phyloP scores from a whole-genome alignment of 1,140 invertebrate species.

The Wiebesia pumilae region DNA sequence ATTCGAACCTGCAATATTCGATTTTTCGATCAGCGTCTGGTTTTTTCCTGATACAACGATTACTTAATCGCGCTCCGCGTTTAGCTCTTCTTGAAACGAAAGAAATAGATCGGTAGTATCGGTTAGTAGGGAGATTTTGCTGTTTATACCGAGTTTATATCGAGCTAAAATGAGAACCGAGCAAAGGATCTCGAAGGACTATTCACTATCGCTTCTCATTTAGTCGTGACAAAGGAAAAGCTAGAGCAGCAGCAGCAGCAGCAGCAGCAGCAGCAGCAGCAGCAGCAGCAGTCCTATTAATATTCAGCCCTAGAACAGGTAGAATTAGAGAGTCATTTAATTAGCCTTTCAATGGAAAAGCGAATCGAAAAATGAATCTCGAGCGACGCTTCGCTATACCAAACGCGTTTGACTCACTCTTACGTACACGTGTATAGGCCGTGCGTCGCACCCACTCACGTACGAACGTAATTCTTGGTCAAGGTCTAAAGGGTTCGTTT shows the following conservation, averaged over 20 bases:
- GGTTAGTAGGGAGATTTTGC: too few species aligned
- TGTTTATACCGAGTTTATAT: too few species aligned
- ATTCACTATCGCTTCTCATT: too few species aligned
- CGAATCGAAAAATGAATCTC: not conserved
- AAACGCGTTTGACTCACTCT: not conserved
- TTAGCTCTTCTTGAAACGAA: too few species aligned
- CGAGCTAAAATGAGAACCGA: too few species aligned
- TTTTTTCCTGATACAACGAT: not conserved
- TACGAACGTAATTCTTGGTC: not conserved
- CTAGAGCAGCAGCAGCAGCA: too few species aligned
- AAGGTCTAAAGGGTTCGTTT: slow-evolving; percentile 28
- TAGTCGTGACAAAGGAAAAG: too few species aligned
- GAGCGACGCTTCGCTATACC: not conserved
- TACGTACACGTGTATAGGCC: not conserved
- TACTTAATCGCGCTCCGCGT: too few species aligned
- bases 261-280: too few species aligned
- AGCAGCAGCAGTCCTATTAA: too few species aligned
- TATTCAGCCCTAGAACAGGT: not conserved
- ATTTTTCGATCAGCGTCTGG: not conserved
- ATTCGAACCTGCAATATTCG: not conserved
- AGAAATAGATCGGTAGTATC: not conserved
- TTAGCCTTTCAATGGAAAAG: not conserved
- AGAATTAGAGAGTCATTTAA: not conserved
- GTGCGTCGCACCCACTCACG: not conserved
- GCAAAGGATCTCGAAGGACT: too few species aligned